Conservation (phyloP, 2,113 vertebrate genomes). For the Potamarius usumacintae region DNA sequence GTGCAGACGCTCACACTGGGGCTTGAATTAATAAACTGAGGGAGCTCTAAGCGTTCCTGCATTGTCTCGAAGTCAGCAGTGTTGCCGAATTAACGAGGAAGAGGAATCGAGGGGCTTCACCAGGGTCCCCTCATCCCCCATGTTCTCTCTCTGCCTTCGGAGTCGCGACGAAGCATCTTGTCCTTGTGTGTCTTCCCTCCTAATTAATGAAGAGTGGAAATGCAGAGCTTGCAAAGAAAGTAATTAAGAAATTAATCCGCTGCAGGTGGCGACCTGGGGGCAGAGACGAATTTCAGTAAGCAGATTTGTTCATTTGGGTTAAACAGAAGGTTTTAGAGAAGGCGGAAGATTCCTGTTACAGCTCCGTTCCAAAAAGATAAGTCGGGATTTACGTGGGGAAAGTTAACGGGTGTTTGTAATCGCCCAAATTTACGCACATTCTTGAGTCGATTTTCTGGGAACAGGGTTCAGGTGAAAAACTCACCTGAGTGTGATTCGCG, state of each 20-base stretch:
- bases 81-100: constrained; percentile 33
- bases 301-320: background rate
- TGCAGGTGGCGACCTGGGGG: constrained; percentile 20
- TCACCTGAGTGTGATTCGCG: background rate
- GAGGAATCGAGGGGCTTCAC: constrained; percentile 21
- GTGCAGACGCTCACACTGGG: background rate
- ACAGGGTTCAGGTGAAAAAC: background rate
- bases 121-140: background rate
- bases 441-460: background rate
- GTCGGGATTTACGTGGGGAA: background rate
- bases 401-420: background rate
- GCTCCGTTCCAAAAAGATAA: background rate
- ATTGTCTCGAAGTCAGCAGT: constrained; percentile 21
- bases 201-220: constrained; percentile 48
- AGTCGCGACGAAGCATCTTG: constrained; percentile 60
- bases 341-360: too few species aligned
- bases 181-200: constrained; percentile 54
- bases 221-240: background rate
- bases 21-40: constrained; percentile 41
- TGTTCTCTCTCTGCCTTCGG: background rate
- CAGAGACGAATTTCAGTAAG: background rate
- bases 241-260: constrained; percentile 41
- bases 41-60: background rate
- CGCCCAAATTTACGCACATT: background rate
- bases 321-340: background rate